Evolutionary conservation across 1,140 invertebrate species (phyloP).

Genomic region (Drosophila cardini): DNA sequence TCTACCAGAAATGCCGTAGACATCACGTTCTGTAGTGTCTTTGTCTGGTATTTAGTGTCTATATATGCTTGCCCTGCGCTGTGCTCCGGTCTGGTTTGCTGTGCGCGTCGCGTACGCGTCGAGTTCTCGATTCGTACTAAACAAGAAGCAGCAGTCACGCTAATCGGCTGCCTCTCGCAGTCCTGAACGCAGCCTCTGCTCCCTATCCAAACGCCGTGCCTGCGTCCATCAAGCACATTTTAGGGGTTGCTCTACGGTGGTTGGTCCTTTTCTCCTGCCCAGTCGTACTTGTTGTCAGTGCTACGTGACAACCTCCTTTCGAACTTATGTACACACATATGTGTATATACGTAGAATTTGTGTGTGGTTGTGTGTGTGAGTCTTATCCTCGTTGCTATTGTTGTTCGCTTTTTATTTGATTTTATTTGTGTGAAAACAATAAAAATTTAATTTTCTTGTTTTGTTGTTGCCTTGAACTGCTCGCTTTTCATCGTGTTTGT

Average conservation of each 20-base stretch:
- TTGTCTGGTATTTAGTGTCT: slow-evolving; percentile 5
- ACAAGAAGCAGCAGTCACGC: slow-evolving; percentile 23
- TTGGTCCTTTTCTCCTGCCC: slow-evolving; percentile 82
- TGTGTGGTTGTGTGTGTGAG: slow-evolving; percentile 39
- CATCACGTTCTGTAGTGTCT: slow-evolving; percentile 52
- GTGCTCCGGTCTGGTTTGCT: slow-evolving; percentile 24
- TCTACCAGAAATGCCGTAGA: slow-evolving; percentile 81
- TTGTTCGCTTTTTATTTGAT: slow-evolving; percentile 83
- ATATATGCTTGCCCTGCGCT: slow-evolving; percentile 31
- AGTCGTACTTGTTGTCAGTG: slow-evolving; percentile 62
- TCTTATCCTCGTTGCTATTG: slow-evolving; percentile 63
- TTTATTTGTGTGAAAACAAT: slow-evolving; percentile 84
- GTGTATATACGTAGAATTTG: slow-evolving; percentile 23
- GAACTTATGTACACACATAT: slow-evolving; percentile 10
- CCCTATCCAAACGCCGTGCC: slow-evolving; percentile 6
- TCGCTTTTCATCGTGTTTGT: slow-evolving; percentile 35
- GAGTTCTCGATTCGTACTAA: slow-evolving; percentile 79
- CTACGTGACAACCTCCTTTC: slow-evolving; percentile 71
- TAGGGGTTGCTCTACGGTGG: slow-evolving; percentile 83
- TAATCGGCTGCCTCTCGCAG: slow-evolving; percentile 13
- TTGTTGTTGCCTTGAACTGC: slow-evolving; percentile 70
- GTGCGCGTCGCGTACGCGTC: slow-evolving; percentile 68
- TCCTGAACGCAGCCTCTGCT: slow-evolving; percentile 21
- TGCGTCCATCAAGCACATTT: slow-evolving; percentile 31
- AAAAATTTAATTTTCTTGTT: slow-evolving; percentile 85